Evolutionary conservation across 1,140 invertebrate species (phyloP).

Genomic region (Drosophila orosa): DNA sequence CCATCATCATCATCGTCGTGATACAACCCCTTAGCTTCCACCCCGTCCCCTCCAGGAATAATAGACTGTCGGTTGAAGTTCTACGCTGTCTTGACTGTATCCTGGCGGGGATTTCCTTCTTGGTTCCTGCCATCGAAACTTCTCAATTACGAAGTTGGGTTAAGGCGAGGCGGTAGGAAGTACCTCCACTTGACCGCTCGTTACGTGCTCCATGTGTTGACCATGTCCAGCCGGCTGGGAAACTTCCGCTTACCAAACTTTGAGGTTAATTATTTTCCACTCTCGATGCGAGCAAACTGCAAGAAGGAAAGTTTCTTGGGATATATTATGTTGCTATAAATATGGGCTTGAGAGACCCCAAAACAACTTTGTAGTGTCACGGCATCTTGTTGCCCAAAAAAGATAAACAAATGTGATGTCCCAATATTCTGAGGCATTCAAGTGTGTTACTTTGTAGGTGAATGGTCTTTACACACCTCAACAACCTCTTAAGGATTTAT

Average conservation of each 20-base stretch:
- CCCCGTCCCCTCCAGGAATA: constrained; percentile 47
- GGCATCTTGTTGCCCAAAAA: constrained; percentile 11
- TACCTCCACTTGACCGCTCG: constrained; percentile 67
- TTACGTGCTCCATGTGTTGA: constrained; percentile 78
- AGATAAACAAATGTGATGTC: constrained; percentile 17
- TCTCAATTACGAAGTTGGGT: constrained; percentile 69
- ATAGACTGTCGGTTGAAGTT: constrained; percentile 50
- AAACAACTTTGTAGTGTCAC: constrained; percentile 27
- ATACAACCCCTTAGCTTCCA: constrained; percentile 71
- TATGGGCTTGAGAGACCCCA: neutral
- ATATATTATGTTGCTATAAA: constrained; percentile 3
- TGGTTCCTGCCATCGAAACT: constrained; percentile 58
- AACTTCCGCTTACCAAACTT: constrained; percentile 70
- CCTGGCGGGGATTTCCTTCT: constrained; percentile 25
- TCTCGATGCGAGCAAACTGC: constrained; percentile 61
- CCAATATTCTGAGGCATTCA: constrained; percentile 9
- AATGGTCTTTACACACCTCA: constrained; percentile 31
- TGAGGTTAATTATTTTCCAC: constrained; percentile 83
- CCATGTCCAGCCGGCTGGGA: constrained; percentile 50
- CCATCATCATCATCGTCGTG: constrained; percentile 34
- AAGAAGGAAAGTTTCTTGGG: constrained; percentile 34
- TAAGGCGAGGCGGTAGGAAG: constrained; percentile 10
- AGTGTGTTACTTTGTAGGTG: constrained; percentile 24
- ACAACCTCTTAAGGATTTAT: constrained; percentile 14
- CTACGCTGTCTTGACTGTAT: constrained; percentile 27